A percentile compares a stretch with the other conserved stretches of the same genome.
Conservation (phyloP, 1,140 invertebrate genomes). For the Arion vulgaris region DNA sequence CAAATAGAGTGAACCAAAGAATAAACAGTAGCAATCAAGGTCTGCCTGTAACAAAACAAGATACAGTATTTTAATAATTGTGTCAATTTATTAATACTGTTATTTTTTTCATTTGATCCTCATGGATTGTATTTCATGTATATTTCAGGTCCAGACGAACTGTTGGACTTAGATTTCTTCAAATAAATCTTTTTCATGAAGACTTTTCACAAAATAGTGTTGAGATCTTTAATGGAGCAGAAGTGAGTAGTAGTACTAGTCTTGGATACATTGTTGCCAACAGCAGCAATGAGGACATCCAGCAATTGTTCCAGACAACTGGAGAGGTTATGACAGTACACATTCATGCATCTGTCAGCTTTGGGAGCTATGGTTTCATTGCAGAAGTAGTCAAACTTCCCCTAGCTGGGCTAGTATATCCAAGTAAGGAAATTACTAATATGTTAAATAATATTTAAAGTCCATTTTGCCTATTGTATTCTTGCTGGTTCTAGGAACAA, state of each 20-base stretch:
- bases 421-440: conserved; percentile 50
- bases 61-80: not conserved
- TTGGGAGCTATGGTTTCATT: conserved; percentile 94
- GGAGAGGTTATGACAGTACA: conserved; percentile 82
- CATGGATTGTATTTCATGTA: not conserved
- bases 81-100: not conserved
- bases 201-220: conserved; percentile 88
- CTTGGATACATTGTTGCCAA: conserved; percentile 58
- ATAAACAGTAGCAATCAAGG: not conserved
- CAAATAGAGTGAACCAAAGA: no score
- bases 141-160: conserved; percentile 6
- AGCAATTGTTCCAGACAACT: conserved; percentile 49
- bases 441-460: no score
- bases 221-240: conserved; percentile 91
- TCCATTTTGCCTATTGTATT: no score
- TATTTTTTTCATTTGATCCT: not conserved
- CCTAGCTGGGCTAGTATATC: conserved; percentile 60
- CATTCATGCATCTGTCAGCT: conserved; percentile 94
- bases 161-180: conserved; percentile 78
- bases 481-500: no score
- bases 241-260: conserved; percentile 87
- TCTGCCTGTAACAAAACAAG: not conserved
- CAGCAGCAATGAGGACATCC: conserved; percentile 47
- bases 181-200: conserved; percentile 95
- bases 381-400: conserved; percentile 97